Base-by-base conservation (phyloP, 2,888 invertebrate species). In the Drosophila diplacantha region DNA sequence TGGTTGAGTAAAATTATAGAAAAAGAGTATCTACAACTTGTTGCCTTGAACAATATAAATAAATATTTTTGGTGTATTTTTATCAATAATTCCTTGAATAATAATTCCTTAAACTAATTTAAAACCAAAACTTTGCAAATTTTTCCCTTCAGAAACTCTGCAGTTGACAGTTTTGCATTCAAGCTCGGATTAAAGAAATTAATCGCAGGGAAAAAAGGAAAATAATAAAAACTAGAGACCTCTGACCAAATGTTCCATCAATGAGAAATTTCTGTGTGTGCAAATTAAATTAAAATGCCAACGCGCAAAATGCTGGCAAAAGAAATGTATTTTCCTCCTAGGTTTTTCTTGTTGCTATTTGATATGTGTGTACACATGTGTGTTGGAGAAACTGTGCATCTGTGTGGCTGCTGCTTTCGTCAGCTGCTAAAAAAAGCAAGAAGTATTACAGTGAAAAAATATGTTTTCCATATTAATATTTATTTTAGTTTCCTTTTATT, bases 211-310 rank as follows among this genome's bases (percentile, higher is more conserved):
- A 43, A 35, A n/a, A 34, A 37, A 14, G 22, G 5, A 11, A 5
- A 18, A 14, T 18, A 16, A 31, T 26, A 50, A 32, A 37, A 62
- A 35, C n/a, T 29, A 29, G 29, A 18, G 34, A 22, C 8, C 29
- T n/a, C 37, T 20, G 32, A 39, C 29, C 32, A 54, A 64, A 46
- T 38, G 24, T 53, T 62, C 29, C 64, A 54, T 63, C 64, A 64
- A 63, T 61, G 52, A 52, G 31, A 29, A 32, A 51, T 62, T 63
- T 62, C 24, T 50, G 50, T 51, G 53, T 39, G 34, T 32, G 58
- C 67, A 75, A 83, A 78, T 78, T 73, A 68, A 78, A 77, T 81
- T 73, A 77, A 78, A 81, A 62, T 81, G 67, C 71, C 81, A 76
- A 50, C 57, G 52, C 47, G 35, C 55, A 54, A 58, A 58, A 58